phyloP scores from a whole-genome alignment of 2,113 vertebrate genomes.

The Camelus dromedarius region DNA sequence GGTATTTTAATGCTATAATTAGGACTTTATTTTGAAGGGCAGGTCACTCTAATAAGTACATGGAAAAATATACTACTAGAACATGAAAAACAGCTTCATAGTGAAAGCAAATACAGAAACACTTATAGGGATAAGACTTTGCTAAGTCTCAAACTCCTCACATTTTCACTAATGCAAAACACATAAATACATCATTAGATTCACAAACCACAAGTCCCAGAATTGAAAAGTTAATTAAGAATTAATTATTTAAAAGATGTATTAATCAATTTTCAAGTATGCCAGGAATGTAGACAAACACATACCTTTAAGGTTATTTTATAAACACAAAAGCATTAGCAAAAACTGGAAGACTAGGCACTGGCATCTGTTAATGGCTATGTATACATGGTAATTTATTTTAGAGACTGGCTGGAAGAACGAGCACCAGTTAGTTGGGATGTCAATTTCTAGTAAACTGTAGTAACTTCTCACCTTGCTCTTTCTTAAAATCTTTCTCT shows the following conservation, averaged over 20 bases:
- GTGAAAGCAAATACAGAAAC: conserved; percentile 46
- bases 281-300: conserved; percentile 48
- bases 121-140: not conserved
- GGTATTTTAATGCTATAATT: conserved; percentile 15
- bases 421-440: not conserved
- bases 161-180: conserved; percentile 62
- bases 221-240: conserved; percentile 53
- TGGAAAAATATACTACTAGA: not conserved
- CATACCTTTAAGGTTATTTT: conserved; percentile 52
- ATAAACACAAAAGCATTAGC: conserved; percentile 64
- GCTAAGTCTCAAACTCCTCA: conserved; percentile 47
- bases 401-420: not conserved
- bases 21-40: conserved; percentile 43
- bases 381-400: not conserved
- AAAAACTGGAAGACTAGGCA: not conserved
- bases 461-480: conserved; percentile 91
- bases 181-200: not conserved
- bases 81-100: conserved; percentile 49
- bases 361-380: conserved; percentile 6
- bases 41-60: conserved; percentile 15
- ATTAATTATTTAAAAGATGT: conserved; percentile 54
- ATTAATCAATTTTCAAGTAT: conserved; percentile 66
- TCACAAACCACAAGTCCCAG: conserved; percentile 62
- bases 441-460: conserved; percentile 36
- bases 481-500: conserved; percentile 94